Conservation (phyloP, 2,888 invertebrate genomes). For the Hedya salicella region DNA sequence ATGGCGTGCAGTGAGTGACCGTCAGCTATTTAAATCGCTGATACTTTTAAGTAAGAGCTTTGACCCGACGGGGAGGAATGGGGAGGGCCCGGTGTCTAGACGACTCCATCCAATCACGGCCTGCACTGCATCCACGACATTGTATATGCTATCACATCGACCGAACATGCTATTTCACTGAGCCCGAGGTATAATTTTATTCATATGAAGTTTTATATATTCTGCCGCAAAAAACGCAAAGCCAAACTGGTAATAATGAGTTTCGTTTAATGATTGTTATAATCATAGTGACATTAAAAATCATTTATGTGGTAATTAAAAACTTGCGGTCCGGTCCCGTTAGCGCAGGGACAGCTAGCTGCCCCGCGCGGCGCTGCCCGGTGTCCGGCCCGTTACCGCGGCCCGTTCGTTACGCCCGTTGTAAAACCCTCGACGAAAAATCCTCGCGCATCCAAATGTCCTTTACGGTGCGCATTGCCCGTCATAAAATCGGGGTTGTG, state of each 20-base stretch:
- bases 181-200: slow-evolving; percentile 19
- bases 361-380: slow-evolving; percentile 8
- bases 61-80: slow-evolving; percentile 36
- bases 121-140: slow-evolving; percentile 21
- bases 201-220: slow-evolving; percentile 19
- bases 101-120: slow-evolving; percentile 40
- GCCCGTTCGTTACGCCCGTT: slow-evolving; percentile 13
- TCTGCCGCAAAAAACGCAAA: slow-evolving; percentile 27
- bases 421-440: slow-evolving; percentile 21
- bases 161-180: slow-evolving; percentile 17
- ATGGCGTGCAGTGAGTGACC: slow-evolving; percentile 15
- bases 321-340: slow-evolving; percentile 29
- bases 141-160: slow-evolving; percentile 26
- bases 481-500: slow-evolving; percentile 52
- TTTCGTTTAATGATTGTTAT: slow-evolving; percentile 24
- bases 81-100: slow-evolving; percentile 38
- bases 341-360: slow-evolving; percentile 19
- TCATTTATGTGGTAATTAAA: slow-evolving; percentile 30
- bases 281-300: slow-evolving; percentile 36
- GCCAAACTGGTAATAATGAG: slow-evolving; percentile 25
- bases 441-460: slow-evolving; percentile 26
- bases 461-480: slow-evolving; percentile 37
- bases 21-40: slow-evolving; percentile 33
- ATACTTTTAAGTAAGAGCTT: slow-evolving; percentile 26
- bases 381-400: slow-evolving; percentile 10